Evolutionary conservation across 1,140 invertebrate species (phyloP).

Genomic region (Drosophila nebulosa): DNA sequence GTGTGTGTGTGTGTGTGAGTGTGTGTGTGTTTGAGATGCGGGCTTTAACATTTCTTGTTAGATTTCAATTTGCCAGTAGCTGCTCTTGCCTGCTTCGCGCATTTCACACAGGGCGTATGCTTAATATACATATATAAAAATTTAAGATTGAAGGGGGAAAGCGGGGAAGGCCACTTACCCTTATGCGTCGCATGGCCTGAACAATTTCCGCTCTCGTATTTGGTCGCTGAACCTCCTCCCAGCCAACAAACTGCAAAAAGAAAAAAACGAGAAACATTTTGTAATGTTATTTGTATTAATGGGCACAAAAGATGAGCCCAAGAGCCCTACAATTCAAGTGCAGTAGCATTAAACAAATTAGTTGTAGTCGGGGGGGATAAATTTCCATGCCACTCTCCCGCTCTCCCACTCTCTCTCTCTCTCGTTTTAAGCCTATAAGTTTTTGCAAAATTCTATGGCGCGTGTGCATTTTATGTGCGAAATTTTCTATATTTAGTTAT

Average conservation of each 20-base stretch:
- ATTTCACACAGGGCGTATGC: constrained; percentile 35
- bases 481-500: constrained; percentile 3
- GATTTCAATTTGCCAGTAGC: constrained; percentile 5
- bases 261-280: constrained; percentile 23
- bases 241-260: constrained; percentile 96
- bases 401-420: not conserved
- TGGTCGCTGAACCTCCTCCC: constrained; percentile 96
- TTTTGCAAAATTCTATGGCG: constrained; percentile 12
- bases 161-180: constrained; percentile 86
- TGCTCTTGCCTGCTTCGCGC: not conserved
- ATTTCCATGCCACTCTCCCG: not conserved
- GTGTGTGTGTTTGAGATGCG: constrained; percentile 8
- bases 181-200: constrained; percentile 97
- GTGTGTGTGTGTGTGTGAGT: not conserved
- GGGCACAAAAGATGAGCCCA: constrained; percentile 15
- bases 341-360: constrained; percentile 5
- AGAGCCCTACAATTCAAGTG: constrained; percentile 18
- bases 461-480: constrained; percentile 28
- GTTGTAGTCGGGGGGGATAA: not conserved
- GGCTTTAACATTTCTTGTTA: constrained; percentile 14
- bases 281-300: constrained; percentile 20
- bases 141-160: not conserved
- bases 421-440: not conserved
- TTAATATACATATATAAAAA: constrained; percentile 30
- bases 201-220: constrained; percentile 98